Percentiles rank a stretch among this genome's conserved stretches.
Evolutionary conservation across 1,140 invertebrate genomes (phyloP).

Genomic region (Sipha flava): DNA sequence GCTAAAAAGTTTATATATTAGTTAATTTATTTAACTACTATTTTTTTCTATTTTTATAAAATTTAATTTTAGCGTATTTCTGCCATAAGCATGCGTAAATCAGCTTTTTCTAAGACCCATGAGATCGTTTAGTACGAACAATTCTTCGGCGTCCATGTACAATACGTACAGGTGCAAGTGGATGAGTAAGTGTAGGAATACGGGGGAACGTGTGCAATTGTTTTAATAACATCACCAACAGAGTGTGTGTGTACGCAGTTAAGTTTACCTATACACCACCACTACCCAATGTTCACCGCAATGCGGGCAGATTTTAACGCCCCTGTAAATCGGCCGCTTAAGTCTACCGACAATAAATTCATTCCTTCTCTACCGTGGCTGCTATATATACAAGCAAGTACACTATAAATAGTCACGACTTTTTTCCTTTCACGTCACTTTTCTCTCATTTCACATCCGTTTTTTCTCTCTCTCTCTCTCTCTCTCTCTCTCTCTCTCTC

Average conservation of each 20-base stretch:
- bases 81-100: too few relatives aligned
- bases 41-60: too few relatives aligned
- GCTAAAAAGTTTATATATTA: too few relatives aligned
- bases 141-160: background rate
- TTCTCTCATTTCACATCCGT: background rate
- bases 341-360: slow-evolving; percentile 4
- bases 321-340: slow-evolving; percentile 26
- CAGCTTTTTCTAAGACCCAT: too few relatives aligned
- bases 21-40: too few relatives aligned
- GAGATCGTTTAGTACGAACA: too few relatives aligned
- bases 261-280: background rate
- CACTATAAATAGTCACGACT: background rate
- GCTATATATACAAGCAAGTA: background rate
- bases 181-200: background rate
- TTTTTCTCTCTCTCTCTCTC: background rate
- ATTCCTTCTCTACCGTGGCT: background rate
- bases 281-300: background rate
- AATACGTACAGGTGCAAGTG: background rate
- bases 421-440: background rate
- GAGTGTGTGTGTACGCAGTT: background rate
- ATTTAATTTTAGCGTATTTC: too few relatives aligned
- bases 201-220: background rate
- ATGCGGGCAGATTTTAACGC: slow-evolving; percentile 27
- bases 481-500: background rate
- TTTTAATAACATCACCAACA: background rate